Conservation (phyloP, 2,888 invertebrate genomes). For the Synergus itoensis region DNA sequence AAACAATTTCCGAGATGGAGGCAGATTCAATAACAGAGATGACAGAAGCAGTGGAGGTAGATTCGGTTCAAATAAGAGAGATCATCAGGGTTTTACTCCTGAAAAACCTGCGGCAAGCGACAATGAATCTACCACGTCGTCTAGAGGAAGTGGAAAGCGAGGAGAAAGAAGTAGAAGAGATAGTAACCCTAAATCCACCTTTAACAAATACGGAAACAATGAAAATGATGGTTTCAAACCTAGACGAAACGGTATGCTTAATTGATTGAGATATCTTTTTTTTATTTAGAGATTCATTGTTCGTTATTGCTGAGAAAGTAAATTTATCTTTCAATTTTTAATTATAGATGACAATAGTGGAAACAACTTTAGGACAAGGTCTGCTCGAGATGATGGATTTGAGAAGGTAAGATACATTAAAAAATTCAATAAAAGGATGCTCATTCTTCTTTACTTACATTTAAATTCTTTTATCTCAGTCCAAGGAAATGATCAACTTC, state of each 20-base stretch:
- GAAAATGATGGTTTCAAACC: conserved; percentile 7
- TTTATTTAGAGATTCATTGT: not conserved
- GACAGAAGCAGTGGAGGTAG: conserved; percentile 47
- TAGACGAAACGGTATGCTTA: conserved; percentile 25
- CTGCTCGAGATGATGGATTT: not conserved
- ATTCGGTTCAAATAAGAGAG: conserved; percentile 48
- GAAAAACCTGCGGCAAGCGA: conserved; percentile 66
- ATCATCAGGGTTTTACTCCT: conserved; percentile 55
- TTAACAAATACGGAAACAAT: conserved; percentile 49
- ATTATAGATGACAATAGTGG: conserved; percentile 33
- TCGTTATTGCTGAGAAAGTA: not conserved
- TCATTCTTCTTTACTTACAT: not conserved
- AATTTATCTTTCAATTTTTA: not conserved
- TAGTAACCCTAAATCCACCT: conserved; percentile 33
- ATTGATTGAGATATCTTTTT: not conserved
- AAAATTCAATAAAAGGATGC: too few species aligned
- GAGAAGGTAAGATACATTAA: conserved; percentile 48
- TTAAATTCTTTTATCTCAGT: not conserved
- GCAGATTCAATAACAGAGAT: conserved; percentile 45
- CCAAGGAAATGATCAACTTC: conserved; percentile 8
- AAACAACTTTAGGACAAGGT: not conserved
- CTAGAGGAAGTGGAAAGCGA: conserved; percentile 60
- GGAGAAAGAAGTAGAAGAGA: conserved; percentile 46
- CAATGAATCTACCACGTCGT: conserved; percentile 68
- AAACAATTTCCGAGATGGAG: conserved; percentile 51